Evolutionary conservation across 2,888 invertebrate genomes (phyloP).

Genomic region (Gymnoscelis rufifasciata): DNA sequence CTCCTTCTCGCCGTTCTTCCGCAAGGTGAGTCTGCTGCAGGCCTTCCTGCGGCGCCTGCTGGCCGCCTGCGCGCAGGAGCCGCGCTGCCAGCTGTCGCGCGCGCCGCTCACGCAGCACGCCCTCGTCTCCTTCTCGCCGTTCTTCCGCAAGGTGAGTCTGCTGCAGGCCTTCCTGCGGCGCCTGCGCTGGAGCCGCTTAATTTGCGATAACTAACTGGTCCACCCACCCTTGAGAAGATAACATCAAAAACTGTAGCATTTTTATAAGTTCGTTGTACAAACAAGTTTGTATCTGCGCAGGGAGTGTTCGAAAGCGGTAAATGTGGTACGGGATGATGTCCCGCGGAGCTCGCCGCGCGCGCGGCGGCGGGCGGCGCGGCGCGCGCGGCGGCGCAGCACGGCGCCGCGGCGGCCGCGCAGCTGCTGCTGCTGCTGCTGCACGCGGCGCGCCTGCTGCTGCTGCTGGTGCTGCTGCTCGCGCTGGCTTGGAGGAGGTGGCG

Average conservation of each 20-base stretch:
- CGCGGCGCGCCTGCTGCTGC: conserved; percentile 39
- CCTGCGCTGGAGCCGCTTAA: conserved; percentile 82
- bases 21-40: conserved; percentile 81
- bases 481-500: neutral
- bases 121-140: conserved; percentile 87
- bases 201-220: too few species aligned
- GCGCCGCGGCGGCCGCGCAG: conserved; percentile 38
- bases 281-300: conserved; percentile 35
- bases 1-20: conserved; percentile 90
- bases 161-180: conserved; percentile 86
- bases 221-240: too few species aligned
- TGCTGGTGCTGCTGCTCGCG: conserved; percentile 39
- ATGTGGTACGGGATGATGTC: conserved; percentile 86
- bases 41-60: conserved; percentile 86
- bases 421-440: conserved; percentile 36
- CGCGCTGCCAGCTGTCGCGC: conserved; percentile 83
- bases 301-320: conserved; percentile 93
- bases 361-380: conserved; percentile 36
- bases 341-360: conserved; percentile 54
- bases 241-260: too few species aligned
- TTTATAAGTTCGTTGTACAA: too few species aligned
- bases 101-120: conserved; percentile 82
- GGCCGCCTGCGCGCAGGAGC: conserved; percentile 83
- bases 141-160: conserved; percentile 84
- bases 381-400: conserved; percentile 30